Evolutionary conservation across 2,113 vertebrate species (phyloP).

Genomic region (Pteruthius melanotis): DNA sequence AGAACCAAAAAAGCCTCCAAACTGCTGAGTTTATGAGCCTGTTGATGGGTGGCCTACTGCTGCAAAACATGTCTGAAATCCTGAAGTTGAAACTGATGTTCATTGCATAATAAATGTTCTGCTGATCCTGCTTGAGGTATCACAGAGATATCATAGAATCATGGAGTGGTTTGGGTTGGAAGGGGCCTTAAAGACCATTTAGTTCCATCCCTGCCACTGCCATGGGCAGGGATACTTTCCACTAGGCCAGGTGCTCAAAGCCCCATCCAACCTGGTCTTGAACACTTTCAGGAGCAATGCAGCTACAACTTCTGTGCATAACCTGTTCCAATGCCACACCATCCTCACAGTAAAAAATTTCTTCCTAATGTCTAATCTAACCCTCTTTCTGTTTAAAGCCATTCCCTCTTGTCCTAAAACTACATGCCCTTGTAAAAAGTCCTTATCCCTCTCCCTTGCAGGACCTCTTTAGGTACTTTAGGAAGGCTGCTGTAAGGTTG

Average conservation of each 20-base stretch:
- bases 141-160: background rate
- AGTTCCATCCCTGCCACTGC: background rate
- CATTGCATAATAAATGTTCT: background rate
- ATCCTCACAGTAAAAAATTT: background rate
- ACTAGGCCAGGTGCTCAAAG: background rate
- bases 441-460: background rate
- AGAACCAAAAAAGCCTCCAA: background rate
- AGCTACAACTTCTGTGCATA: background rate
- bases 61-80: background rate
- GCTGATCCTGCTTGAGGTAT: background rate
- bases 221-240: no score
- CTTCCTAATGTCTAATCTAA: background rate
- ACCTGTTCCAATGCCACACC: background rate
- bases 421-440: background rate
- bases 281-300: background rate
- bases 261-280: background rate
- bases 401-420: background rate
- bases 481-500: background rate
- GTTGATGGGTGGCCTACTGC: background rate
- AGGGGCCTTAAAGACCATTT: fast-evolving
- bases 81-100: background rate
- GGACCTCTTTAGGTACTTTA: background rate
- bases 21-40: background rate
- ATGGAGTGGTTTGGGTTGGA: background rate
- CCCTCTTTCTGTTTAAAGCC: background rate